Conservation (phyloP, 2,888 invertebrate genomes). For the Suillia variegata region DNA sequence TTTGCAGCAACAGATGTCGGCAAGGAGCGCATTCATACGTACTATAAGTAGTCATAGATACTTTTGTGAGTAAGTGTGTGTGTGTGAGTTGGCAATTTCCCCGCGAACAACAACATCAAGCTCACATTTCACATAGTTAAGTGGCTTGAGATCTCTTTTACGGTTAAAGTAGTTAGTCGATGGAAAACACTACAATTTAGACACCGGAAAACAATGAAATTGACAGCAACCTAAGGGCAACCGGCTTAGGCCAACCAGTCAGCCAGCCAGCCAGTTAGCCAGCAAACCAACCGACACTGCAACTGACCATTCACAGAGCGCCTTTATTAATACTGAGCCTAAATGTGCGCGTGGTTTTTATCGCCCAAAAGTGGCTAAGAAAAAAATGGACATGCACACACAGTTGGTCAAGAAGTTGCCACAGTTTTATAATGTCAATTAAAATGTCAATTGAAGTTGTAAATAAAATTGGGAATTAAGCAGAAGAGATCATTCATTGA, state of each 20-base stretch:
- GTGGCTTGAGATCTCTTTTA: constrained; percentile 38
- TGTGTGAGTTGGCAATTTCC: too few relatives aligned
- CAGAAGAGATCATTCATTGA: too few relatives aligned
- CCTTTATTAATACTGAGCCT: background rate
- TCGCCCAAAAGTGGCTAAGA: background rate
- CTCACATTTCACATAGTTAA: constrained; percentile 36
- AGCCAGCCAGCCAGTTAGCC: too few relatives aligned
- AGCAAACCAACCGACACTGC: constrained; percentile 31
- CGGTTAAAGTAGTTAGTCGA: constrained; percentile 8
- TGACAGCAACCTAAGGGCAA: constrained; percentile 55
- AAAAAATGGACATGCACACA: too few relatives aligned
- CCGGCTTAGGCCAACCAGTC: too few relatives aligned
- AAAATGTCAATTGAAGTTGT: too few relatives aligned
- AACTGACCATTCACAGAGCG: background rate
- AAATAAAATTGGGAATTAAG: too few relatives aligned
- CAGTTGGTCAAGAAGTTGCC: too few relatives aligned
- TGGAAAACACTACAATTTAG: constrained; percentile 45
- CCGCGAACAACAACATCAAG: constrained; percentile 12
- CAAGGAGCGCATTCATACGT: constrained; percentile 29
- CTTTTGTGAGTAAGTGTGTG: too few relatives aligned
- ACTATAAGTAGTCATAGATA: constrained; percentile 23
- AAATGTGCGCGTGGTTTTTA: background rate
- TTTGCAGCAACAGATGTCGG: constrained; percentile 30
- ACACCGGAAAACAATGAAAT: constrained; percentile 61
- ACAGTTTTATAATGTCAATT: too few relatives aligned